Evolutionary conservation across 2,888 invertebrate species (phyloP).

Genomic region (Halocaridina rubra): DNA sequence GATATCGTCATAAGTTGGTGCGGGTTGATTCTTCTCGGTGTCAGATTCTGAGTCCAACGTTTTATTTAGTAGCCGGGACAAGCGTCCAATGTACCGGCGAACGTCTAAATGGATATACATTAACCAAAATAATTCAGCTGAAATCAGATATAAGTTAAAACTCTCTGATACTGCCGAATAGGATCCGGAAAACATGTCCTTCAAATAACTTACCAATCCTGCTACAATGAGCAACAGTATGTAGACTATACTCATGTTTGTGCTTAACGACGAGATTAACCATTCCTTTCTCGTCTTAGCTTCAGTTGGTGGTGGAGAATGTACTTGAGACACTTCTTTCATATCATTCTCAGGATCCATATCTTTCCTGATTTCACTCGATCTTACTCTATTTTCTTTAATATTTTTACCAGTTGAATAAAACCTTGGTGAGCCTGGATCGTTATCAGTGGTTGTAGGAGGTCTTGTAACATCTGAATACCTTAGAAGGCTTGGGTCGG

Average conservation of each 20-base stretch:
- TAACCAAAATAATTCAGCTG: conserved; percentile 75
- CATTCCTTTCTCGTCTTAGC: conserved; percentile 40
- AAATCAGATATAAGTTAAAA: conserved; percentile 75
- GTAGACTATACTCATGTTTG: conserved; percentile 62
- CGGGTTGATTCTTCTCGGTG: conserved; percentile 46
- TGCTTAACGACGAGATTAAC: conserved; percentile 52
- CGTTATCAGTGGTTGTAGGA: too few species aligned
- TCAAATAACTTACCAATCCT: conserved; percentile 59
- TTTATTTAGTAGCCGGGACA: conserved; percentile 68
- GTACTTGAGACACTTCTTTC: background rate
- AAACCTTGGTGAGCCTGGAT: too few species aligned
- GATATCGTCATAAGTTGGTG: conserved; percentile 47
- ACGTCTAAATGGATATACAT: conserved; percentile 76
- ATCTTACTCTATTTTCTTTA: too few species aligned
- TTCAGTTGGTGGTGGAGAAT: conserved; percentile 32
- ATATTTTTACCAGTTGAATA: too few species aligned
- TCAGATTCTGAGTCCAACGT: conserved; percentile 66
- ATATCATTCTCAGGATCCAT: too few species aligned
- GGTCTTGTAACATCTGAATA: too few species aligned
- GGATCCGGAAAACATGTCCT: conserved; percentile 52
- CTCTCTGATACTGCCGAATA: conserved; percentile 50
- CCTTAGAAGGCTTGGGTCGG: too few species aligned
- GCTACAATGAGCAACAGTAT: conserved; percentile 60
- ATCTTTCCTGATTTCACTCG: too few species aligned
- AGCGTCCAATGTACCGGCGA: conserved; percentile 70